These are phyloP conservation scores for Noctua janthina DNA, from an alignment of 2,888 invertebrate genomes.

Conservation along the genomic window DNA sequence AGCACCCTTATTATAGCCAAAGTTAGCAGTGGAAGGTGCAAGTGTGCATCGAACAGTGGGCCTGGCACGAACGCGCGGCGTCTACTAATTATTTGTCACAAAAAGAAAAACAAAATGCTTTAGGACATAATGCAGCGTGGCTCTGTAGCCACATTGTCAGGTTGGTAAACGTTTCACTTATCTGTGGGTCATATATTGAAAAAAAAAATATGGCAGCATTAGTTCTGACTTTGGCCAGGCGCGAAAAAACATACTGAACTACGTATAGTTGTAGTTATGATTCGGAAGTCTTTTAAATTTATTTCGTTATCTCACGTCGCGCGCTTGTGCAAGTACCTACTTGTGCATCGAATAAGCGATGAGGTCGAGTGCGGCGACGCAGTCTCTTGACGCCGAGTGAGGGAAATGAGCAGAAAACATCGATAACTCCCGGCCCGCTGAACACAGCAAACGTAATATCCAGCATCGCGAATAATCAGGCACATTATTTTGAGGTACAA, in stretches of 20 bases:
- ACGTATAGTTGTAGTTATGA: neutral
- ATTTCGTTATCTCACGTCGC: neutral
- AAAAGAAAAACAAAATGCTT: neutral
- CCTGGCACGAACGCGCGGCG: neutral
- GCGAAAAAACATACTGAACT: neutral
- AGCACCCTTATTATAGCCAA: slow-evolving; percentile 25
- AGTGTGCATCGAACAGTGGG: slow-evolving; percentile 4
- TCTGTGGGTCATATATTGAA: neutral
- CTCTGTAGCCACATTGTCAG: neutral
- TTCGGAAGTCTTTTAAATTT: neutral
- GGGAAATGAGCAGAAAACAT: slow-evolving; percentile 67
- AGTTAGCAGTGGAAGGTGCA: slow-evolving; percentile 16
- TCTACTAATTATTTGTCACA: neutral
- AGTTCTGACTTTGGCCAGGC: neutral
- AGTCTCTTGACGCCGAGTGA: slow-evolving; percentile 58
- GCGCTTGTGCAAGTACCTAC: neutral
- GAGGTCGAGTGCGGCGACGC: slow-evolving; percentile 57
- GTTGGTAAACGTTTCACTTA: neutral
- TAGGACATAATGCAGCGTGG: neutral
- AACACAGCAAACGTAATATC: slow-evolving; percentile 36
- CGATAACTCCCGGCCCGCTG: slow-evolving; percentile 57
- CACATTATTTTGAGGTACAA: slow-evolving; percentile 12
- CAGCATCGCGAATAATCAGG: slow-evolving; percentile 5
- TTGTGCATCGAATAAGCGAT: slow-evolving; percentile 43
- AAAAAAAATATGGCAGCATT: neutral